These are phyloP conservation scores for Thumatha senex DNA, from an alignment of 2,888 invertebrate species.

Conservation along the genomic window DNA sequence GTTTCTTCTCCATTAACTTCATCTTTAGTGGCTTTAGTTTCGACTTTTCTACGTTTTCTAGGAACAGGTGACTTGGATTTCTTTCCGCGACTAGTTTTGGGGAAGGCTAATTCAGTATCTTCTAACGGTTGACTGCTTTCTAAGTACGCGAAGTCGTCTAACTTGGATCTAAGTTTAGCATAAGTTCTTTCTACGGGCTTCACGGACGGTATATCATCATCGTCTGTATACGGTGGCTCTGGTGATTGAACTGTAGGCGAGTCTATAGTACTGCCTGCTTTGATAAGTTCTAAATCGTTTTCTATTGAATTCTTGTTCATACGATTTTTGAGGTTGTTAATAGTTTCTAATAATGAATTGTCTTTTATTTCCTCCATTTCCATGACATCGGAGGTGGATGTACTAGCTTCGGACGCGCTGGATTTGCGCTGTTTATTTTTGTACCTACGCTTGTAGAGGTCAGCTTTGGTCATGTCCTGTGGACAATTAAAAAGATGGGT, in stretches of 20 bases:
- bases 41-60: conserved; percentile 69
- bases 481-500: background rate
- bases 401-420: conserved; percentile 51
- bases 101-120: conserved; percentile 65
- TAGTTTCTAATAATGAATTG: conserved; percentile 54
- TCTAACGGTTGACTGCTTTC: conserved; percentile 70
- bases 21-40: conserved; percentile 43
- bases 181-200: conserved; percentile 75
- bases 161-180: conserved; percentile 64
- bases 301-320: conserved; percentile 72
- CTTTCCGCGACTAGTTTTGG: conserved; percentile 55
- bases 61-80: conserved; percentile 63
- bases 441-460: conserved; percentile 73
- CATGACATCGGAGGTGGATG: conserved; percentile 40
- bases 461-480: conserved; percentile 79
- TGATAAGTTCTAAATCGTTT: conserved; percentile 70
- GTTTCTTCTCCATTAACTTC: conserved; percentile 31
- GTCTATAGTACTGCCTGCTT: conserved; percentile 59
- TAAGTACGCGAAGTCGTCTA: conserved; percentile 74
- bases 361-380: conserved; percentile 48
- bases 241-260: conserved; percentile 55
- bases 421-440: conserved; percentile 68
- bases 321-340: conserved; percentile 61
- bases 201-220: conserved; percentile 61
- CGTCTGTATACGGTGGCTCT: conserved; percentile 51